These are phyloP conservation scores for Nasonia longicornis DNA, from an alignment of 1,140 invertebrate genomes.

Conservation along the genomic window DNA sequence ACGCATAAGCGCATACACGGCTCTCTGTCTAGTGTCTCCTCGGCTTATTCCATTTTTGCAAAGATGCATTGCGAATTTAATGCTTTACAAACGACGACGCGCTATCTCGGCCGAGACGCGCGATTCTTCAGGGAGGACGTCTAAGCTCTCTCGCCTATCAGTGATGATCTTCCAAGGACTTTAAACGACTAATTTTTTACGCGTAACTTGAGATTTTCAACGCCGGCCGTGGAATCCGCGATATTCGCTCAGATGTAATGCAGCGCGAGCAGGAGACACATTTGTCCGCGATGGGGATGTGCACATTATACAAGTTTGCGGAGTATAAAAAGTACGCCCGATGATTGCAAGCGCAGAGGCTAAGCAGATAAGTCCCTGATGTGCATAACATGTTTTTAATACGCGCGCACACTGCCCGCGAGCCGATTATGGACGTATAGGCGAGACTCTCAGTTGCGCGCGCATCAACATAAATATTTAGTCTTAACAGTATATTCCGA, in stretches of 20 bases:
- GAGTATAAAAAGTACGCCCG: constrained; percentile 1
- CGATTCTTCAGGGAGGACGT: constrained; percentile 56
- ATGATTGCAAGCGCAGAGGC: not conserved
- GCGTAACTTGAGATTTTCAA: not conserved
- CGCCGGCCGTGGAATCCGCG: too few relatives aligned
- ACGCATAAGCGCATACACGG: constrained; percentile 67
- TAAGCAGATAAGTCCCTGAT: not conserved
- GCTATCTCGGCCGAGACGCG: constrained; percentile 63
- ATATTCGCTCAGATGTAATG: too few relatives aligned
- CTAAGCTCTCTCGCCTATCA: not conserved
- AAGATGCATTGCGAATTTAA: constrained; percentile 68
- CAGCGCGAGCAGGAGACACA: not conserved
- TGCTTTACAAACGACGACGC: constrained; percentile 65
- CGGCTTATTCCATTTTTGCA: constrained; percentile 66
- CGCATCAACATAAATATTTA: constrained; percentile 19
- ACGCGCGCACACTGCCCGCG: not conserved
- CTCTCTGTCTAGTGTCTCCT: constrained; percentile 53
- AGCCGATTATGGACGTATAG: constrained; percentile 30
- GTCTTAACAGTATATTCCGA: constrained; percentile 30
- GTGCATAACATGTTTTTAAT: constrained; percentile 12
- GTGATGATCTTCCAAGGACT: not conserved
- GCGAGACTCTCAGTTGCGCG: constrained; percentile 4
- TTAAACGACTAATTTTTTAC: not conserved
- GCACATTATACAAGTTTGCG: not conserved
- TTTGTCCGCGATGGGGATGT: not conserved